phyloP scores from a whole-genome alignment of 2,113 vertebrate species.

The Rhizomys pruinosus region DNA sequence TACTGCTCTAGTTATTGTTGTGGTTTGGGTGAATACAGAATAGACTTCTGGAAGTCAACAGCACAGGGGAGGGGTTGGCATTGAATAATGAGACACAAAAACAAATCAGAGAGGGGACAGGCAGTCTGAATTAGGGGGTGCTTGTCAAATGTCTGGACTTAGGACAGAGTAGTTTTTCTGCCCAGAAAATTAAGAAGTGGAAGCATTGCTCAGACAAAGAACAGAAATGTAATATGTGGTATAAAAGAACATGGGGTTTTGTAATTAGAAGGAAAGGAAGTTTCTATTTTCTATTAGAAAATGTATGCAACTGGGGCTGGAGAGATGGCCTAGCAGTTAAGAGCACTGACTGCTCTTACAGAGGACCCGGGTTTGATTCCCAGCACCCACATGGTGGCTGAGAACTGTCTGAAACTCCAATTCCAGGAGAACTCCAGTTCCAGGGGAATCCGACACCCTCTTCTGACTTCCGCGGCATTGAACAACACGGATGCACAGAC shows the following conservation, averaged over 20 bases:
- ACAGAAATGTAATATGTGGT: not conserved
- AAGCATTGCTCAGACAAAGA: not conserved
- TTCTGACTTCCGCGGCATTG: no score
- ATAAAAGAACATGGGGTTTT: not conserved
- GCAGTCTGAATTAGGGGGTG: not conserved
- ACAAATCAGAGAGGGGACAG: not conserved
- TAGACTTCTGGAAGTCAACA: not conserved
- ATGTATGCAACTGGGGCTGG: no score
- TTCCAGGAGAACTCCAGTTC: no score
- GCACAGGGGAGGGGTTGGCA: not conserved
- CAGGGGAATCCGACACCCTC: no score
- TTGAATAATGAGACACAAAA: not conserved
- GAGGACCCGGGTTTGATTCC: no score
- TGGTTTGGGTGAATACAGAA: not conserved
- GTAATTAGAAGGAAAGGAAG: not conserved
- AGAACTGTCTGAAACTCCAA: no score
- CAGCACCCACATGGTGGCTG: no score
- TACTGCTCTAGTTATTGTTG: not conserved
- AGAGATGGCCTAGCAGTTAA: no score
- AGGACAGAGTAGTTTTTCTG: not conserved
- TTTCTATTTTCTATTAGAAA: slow-evolving; percentile 8
- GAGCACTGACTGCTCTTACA: no score
- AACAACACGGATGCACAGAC: no score
- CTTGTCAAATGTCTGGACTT: not conserved
- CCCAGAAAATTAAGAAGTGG: not conserved